These are phyloP conservation scores for Drosophila setosimentum DNA, from an alignment of 2,888 invertebrate genomes.

Conservation along the genomic window DNA sequence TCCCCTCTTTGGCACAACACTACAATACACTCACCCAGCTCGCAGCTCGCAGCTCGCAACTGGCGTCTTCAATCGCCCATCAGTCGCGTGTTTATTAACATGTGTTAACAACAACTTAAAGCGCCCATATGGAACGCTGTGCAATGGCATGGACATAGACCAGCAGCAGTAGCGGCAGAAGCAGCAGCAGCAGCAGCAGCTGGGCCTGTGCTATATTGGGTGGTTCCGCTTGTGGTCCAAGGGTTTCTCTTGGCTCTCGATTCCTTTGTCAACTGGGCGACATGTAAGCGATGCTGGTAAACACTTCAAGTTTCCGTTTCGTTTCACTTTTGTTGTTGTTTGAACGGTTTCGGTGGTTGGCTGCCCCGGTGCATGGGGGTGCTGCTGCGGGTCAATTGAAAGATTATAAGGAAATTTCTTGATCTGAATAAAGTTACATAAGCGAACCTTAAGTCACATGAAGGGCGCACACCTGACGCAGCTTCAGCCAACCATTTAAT, in stretches of 20 bases:
- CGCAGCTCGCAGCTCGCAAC: constrained; percentile 8
- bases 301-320: constrained; percentile 78
- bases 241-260: constrained; percentile 34
- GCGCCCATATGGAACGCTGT: constrained; percentile 70
- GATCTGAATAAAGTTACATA: constrained; percentile 23
- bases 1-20: background rate
- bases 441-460: background rate
- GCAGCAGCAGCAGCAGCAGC: background rate
- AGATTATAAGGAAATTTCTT: constrained; percentile 28
- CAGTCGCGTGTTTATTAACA: constrained; percentile 80
- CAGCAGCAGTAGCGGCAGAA: background rate
- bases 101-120: constrained; percentile 82
- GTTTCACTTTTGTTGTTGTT: constrained; percentile 50
- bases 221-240: constrained; percentile 48
- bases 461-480: constrained; percentile 51
- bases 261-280: constrained; percentile 59
- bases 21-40: constrained; percentile 1
- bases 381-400: constrained; percentile 59
- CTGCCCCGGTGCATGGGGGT: background rate
- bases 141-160: constrained; percentile 9
- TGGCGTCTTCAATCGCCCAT: constrained; percentile 27
- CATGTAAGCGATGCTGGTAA: constrained; percentile 77
- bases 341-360: constrained; percentile 10
- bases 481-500: constrained; percentile 5
- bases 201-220: constrained; percentile 34